Conservation (phyloP, 2,888 invertebrate genomes). For the Aricia artaxerxes region DNA sequence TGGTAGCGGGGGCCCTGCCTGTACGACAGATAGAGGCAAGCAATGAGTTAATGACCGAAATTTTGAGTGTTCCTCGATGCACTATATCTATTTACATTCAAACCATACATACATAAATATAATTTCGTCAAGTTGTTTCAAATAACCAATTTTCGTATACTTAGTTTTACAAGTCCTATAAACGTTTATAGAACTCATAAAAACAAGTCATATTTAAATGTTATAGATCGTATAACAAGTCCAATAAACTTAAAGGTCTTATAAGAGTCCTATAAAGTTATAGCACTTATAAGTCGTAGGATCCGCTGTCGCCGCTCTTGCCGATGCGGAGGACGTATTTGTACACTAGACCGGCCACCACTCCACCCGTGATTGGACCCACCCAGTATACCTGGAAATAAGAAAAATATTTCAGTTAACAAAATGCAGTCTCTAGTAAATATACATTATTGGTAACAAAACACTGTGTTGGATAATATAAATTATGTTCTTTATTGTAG, state of each 20-base stretch:
- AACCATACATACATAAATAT: not conserved
- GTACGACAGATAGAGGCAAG: not conserved
- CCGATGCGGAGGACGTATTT: conserved; percentile 84
- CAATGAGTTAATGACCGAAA: not conserved
- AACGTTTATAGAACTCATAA: too few species aligned
- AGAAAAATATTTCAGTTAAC: not conserved
- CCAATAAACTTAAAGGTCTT: not conserved
- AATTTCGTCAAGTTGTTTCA: not conserved
- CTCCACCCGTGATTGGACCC: conserved; percentile 90
- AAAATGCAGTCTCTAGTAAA: too few species aligned
- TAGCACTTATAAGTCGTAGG: conserved; percentile 86
- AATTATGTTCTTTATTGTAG: too few species aligned
- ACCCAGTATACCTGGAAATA: conserved; percentile 89
- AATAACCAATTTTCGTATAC: not conserved
- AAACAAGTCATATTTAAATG: too few species aligned
- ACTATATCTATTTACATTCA: not conserved
- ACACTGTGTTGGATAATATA: too few species aligned
- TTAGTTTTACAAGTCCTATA: not conserved
- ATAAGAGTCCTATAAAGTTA: conserved; percentile 1
- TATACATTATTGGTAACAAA: too few species aligned
- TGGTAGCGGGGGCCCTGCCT: too few species aligned
- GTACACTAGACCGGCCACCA: conserved; percentile 87
- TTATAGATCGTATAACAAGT: not conserved
- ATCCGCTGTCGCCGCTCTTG: conserved; percentile 86
- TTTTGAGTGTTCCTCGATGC: not conserved